Evolutionary conservation across 2,888 invertebrate genomes (phyloP), one percentile per base, ranked within the genome.

Genomic region (Eulithis testata): DNA sequence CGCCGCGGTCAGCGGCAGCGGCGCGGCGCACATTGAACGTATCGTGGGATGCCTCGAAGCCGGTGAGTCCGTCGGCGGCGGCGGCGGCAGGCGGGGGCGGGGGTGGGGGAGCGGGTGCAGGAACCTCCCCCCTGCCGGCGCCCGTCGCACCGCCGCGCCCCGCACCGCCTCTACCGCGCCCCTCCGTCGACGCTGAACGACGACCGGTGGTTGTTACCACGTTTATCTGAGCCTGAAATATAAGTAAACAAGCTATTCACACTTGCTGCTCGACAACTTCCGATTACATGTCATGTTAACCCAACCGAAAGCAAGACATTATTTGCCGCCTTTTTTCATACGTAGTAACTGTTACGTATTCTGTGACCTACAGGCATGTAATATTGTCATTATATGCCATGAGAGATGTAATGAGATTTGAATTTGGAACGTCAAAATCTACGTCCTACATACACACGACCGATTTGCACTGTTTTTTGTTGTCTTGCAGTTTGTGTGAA

Each of bases 181-280:
- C 40, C 69, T 62, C 50, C n/a, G 50, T 54, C 0, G 78, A 40
- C 65, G 61, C 50, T 64, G 62, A 37, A 73, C 47, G 50, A 6
- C 77, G 76, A 21, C 81, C 81, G 53, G 77, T 79, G 3, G 85
- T 69, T 44, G 86, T 86, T 14, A 86, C 78, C 56, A 88, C 85
- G 69, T 88, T 89, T 44, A 89, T 84, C 45, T 88, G 88, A 7
- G 86, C 83, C 87, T 90, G 73, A 11, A 53, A 50, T 40, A 27
- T 7, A 64, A 11, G 1, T n/a, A 36, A 12, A 8, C 47, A 55
- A 37, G 31, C 31, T 31, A n/a, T n/a, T n/a, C n/a, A n/a, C n/a
- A n/a, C n/a, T n/a, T n/a, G n/a, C n/a, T n/a, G n/a, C n/a, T n/a
- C n/a, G n/a, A n/a, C n/a, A 31, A 2, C 31, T 2, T 31, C 31